Percentiles rank a stretch among this genome's conserved stretches.
Conservation (phyloP, 2,797 vertebrate species). For the Sciaenops ocellatus region DNA sequence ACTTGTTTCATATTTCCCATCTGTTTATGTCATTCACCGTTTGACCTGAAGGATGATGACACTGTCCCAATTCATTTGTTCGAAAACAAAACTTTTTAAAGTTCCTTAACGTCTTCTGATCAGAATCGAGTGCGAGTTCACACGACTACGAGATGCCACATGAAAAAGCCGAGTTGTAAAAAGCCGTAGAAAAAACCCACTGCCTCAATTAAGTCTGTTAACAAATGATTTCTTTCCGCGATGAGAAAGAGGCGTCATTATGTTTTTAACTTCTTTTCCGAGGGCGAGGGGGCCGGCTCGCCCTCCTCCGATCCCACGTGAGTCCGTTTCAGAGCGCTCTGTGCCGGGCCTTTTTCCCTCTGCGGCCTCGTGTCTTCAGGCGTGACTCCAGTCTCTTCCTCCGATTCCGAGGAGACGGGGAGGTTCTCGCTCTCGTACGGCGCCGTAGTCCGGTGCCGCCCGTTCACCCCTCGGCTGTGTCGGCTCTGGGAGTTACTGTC, state of each 20-base stretch:
- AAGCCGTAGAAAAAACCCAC: conserved; percentile 73
- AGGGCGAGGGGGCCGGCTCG: conserved; percentile 87
- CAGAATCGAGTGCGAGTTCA: conserved; percentile 24
- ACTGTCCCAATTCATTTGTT: conserved; percentile 35
- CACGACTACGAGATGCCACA: conserved; percentile 41
- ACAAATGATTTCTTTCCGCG: conserved; percentile 35
- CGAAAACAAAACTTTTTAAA: conserved; percentile 34
- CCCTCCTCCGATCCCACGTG: conserved; percentile 87
- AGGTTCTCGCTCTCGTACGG: conserved; percentile 77
- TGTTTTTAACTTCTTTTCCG: conserved; percentile 96
- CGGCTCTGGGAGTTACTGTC: conserved; percentile 53
- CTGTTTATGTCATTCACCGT: conserved; percentile 69
- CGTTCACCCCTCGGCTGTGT: conserved; percentile 83
- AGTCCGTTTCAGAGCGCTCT: conserved; percentile 86
- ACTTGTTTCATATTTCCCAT: conserved; percentile 29
- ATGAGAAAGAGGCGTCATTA: conserved; percentile 76
- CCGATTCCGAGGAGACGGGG: conserved; percentile 66
- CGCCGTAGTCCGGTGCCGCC: conserved; percentile 85
- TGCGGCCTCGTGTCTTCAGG: conserved; percentile 58
- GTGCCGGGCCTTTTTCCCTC: conserved; percentile 52
- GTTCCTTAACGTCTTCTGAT: conserved; percentile 36
- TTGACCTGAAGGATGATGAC: conserved; percentile 60
- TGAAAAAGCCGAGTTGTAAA: conserved; percentile 66
- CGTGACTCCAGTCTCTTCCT: conserved; percentile 60
- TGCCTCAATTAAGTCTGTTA: conserved; percentile 55